Conservation (phyloP, 2,113 vertebrate species). For the Marcusenius ussheri region DNA sequence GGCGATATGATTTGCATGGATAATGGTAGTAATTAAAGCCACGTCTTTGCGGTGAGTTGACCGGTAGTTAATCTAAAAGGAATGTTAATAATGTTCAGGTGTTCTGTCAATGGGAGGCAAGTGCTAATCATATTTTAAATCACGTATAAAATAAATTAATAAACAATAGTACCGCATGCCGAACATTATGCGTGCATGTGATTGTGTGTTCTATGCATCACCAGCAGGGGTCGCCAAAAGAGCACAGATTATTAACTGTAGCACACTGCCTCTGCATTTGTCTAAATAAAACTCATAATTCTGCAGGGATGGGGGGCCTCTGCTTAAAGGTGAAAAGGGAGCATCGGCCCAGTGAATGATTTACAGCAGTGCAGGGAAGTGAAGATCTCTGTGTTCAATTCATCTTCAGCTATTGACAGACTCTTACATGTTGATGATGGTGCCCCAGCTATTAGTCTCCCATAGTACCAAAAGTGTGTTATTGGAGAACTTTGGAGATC, state of each 20-base stretch:
- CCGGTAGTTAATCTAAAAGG: background rate
- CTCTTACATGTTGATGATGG: background rate
- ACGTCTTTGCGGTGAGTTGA: background rate
- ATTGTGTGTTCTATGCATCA: background rate
- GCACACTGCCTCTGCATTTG: background rate
- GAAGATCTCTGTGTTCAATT: background rate
- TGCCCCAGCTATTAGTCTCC: background rate
- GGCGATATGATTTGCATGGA: background rate
- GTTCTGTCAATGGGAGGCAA: background rate
- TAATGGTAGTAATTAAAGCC: background rate
- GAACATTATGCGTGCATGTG: background rate
- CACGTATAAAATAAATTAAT: background rate
- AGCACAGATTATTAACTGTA: background rate
- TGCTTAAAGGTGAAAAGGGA: background rate
- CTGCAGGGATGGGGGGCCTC: background rate
- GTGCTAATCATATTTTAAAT: constrained; percentile 1
- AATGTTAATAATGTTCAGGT: background rate
- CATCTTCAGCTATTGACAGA: background rate
- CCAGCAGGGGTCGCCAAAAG: background rate
- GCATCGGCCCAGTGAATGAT: background rate
- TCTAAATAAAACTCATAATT: background rate
- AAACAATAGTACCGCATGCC: background rate
- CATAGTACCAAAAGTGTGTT: background rate
- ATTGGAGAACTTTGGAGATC: background rate
- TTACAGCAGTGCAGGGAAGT: background rate